A percentile compares a stretch with the other conserved stretches of the same genome.
Conservation (phyloP, 2,888 invertebrate species). For the Lithosia quadra region DNA sequence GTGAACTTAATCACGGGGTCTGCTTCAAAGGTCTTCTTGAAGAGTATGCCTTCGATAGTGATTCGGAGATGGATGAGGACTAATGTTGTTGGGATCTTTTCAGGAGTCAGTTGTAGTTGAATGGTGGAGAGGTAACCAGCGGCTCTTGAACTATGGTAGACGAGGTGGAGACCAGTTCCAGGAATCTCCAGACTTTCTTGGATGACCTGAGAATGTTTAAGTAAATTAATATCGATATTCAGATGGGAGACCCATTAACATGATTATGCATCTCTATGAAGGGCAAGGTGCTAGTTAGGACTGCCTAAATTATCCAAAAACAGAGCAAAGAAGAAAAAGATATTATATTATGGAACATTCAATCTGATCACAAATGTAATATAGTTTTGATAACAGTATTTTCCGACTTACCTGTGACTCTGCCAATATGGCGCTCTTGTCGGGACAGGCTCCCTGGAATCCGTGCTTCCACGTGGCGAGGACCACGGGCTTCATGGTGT, state of each 20-base stretch:
- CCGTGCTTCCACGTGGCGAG: conserved; percentile 98
- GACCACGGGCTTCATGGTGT: conserved; percentile 97
- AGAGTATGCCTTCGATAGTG: conserved; percentile 97
- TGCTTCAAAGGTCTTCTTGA: conserved; percentile 97
- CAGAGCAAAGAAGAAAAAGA: too few relatives aligned
- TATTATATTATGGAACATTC: too few relatives aligned
- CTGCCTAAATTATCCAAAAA: too few relatives aligned
- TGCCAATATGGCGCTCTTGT: conserved; percentile 95
- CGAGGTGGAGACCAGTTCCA: conserved; percentile 97
- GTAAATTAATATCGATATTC: background rate
- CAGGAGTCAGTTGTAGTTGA: conserved; percentile 95
- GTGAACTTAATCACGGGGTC: conserved; percentile 98
- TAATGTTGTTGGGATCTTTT: conserved; percentile 92
- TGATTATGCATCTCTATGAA: too few relatives aligned
- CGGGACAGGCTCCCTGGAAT: conserved; percentile 97
- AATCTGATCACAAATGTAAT: too few relatives aligned
- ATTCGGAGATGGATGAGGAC: conserved; percentile 96
- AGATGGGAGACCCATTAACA: too few relatives aligned
- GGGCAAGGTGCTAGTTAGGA: too few relatives aligned
- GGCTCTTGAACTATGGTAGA: conserved; percentile 98
- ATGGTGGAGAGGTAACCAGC: conserved; percentile 97
- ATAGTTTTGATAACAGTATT: background rate
- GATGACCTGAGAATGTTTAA: conserved; percentile 88
- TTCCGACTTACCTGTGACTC: conserved; percentile 90
- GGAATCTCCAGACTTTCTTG: conserved; percentile 98